Evolutionary conservation across 2,888 invertebrate genomes (phyloP).

Genomic region (Phyto melanocephala): DNA sequence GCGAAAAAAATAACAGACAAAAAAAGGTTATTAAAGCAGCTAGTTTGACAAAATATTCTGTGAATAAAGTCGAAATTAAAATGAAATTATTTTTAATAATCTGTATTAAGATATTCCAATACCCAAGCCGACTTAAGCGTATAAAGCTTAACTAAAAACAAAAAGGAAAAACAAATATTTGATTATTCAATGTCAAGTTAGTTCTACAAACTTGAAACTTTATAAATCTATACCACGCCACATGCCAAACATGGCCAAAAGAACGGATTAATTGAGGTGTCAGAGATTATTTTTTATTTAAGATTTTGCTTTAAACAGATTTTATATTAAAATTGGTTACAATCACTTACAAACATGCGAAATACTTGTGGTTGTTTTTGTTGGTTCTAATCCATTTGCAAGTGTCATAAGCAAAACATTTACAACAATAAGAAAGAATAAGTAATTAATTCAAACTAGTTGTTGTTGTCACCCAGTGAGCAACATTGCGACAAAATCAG

Average conservation of each 20-base stretch:
- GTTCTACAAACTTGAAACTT: neutral
- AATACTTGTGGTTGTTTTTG: neutral
- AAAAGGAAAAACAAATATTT: no score
- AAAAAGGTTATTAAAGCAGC: neutral
- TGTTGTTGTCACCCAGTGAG: slow-evolving; percentile 3
- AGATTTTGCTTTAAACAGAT: no score
- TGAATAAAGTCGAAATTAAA: no score
- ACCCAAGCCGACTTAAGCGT: neutral
- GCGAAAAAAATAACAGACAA: neutral
- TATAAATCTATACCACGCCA: slow-evolving; percentile 9
- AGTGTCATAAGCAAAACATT: slow-evolving; percentile 32
- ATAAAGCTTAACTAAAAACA: no score
- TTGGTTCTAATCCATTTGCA: slow-evolving; percentile 40
- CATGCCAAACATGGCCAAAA: slow-evolving; percentile 10
- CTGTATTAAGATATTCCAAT: neutral
- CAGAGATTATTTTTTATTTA: slow-evolving; percentile 16
- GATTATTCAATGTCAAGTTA: slow-evolving; percentile 42
- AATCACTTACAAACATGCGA: no score
- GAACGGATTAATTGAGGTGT: slow-evolving; percentile 43
- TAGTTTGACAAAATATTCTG: neutral
- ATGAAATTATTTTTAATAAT: neutral
- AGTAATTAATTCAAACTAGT: neutral
- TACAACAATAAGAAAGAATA: neutral
- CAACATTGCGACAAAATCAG: slow-evolving; percentile 32
- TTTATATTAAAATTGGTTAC: no score